A percentile compares a stretch with the other conserved stretches of the same genome.
These are phyloP conservation scores for Homarus americanus DNA, from an alignment of 1,140 invertebrate species.

Conservation along the genomic window DNA sequence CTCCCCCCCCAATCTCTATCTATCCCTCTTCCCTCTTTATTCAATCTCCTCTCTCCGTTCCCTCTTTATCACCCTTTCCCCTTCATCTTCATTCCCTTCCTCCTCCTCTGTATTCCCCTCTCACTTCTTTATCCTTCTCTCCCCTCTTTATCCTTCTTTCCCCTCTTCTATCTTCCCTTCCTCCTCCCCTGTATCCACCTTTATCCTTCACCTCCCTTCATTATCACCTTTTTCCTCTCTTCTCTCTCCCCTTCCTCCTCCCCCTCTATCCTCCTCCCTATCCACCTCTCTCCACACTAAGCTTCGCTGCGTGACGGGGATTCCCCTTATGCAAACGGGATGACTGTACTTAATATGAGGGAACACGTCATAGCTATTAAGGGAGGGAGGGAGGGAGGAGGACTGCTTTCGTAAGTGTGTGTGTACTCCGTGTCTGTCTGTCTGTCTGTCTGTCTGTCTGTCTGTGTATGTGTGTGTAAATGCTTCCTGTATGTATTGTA, in stretches of 20 bases:
- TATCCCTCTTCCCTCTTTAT: neutral
- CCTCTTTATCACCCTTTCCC: too few species aligned
- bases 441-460: neutral
- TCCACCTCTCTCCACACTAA: neutral
- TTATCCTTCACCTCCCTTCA: neutral
- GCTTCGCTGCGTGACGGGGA: neutral
- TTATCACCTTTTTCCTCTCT: neutral
- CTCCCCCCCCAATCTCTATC: neutral
- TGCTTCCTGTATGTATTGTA: too few species aligned
- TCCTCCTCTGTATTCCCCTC: too few species aligned
- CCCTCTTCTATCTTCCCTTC: neutral
- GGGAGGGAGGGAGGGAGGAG: too few species aligned
- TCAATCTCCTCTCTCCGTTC: neutral
- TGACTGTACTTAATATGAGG: neutral
- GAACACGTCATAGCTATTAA: neutral
- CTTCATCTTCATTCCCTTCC: neutral
- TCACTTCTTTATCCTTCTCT: neutral
- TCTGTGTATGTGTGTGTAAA: too few species aligned
- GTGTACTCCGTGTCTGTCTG: too few species aligned
- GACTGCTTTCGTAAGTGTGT: too few species aligned
- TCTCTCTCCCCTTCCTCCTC: neutral
- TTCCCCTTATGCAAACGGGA: neutral
- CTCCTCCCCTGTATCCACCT: neutral
- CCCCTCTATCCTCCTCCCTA: neutral
- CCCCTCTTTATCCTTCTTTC: neutral